Base-by-base conservation (phyloP, 2,113 vertebrate genomes). In the Corapipo altera region DNA sequence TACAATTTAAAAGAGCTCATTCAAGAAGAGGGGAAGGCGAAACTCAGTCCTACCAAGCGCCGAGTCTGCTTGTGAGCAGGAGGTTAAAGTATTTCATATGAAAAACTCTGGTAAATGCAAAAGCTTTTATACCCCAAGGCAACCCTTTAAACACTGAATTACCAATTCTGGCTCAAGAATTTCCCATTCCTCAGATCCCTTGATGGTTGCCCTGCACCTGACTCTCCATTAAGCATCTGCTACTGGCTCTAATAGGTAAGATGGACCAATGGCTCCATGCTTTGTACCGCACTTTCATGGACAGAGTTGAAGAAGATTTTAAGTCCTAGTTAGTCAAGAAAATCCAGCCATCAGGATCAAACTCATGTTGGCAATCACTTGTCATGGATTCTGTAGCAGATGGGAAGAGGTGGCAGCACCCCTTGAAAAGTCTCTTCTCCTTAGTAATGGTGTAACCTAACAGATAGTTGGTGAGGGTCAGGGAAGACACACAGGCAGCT, bases 101-200 rank as follows among this genome's bases (percentile, higher is more conserved):
- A 89, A 57, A 93, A 92, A 81, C 65, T 67, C 65, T 67, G 61
- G 76, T 48, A 91, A 91, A 77, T 91, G 89, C 44, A 78, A 91
- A 91, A 83, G 73, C 57, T 92, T 92, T 78, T 91, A 71, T 64
- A 91, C 30, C 65, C 44, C 52, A 85, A 71, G 80, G 69, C 66
- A 78, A 48, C 30, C 14, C 61, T 89, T 87, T 87, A 67, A 84
- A 84, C 39, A 52, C 61, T 65, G 73, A 81, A 91, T 91, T 92
- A 78, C 89, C 72, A 55, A 91, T 55, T 70, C 58, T 75, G 73
- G 19, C 57, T 93, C 35, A 67, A 89, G 79, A 89, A 49, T 75
- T 92, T 85, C 52, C 44, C 49, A 35, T 89, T 69, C 54, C n/a
- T 95, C 44, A 65, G 69, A 65, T 64, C 58, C 44, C 66, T 64